Conservation (phyloP, 2,113 vertebrate species). For the Embiotoca jacksoni region DNA sequence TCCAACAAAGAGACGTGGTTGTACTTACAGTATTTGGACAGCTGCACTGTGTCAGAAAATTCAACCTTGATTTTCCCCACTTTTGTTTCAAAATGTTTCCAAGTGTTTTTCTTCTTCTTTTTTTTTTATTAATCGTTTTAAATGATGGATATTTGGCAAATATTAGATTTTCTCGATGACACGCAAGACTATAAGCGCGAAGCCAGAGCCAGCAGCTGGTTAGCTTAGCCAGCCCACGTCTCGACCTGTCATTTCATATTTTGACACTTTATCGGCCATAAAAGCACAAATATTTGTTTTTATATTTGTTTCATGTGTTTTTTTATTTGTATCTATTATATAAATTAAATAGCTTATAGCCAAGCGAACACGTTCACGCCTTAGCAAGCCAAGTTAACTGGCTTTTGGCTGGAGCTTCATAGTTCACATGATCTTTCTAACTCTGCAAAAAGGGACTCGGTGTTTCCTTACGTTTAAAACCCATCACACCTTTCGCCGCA, state of each 20-base stretch:
- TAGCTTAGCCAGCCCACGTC: background rate
- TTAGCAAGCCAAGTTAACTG: no score
- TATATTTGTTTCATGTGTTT: background rate
- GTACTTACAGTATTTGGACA: no score
- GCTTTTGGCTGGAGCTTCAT: no score
- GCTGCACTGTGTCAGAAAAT: no score
- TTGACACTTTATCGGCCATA: background rate
- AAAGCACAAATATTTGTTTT: background rate
- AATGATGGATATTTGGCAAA: background rate
- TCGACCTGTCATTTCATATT: background rate
- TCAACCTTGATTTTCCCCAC: background rate
- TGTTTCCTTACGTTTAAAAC: no score
- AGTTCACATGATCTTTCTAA: no score
- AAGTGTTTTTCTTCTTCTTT: background rate
- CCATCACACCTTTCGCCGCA: no score
- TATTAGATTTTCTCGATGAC: background rate
- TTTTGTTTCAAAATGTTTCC: background rate
- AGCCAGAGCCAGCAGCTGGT: background rate
- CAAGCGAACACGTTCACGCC: no score
- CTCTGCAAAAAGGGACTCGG: no score
- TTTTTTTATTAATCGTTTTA: background rate
- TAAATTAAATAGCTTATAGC: no score
- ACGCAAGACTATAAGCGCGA: background rate
- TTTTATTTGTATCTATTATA: background rate
- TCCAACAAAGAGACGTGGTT: conserved; percentile 23